These are phyloP conservation scores for Spatulosminthurus flaviceps DNA, from an alignment of 2,888 invertebrate species.

Conservation along the genomic window DNA sequence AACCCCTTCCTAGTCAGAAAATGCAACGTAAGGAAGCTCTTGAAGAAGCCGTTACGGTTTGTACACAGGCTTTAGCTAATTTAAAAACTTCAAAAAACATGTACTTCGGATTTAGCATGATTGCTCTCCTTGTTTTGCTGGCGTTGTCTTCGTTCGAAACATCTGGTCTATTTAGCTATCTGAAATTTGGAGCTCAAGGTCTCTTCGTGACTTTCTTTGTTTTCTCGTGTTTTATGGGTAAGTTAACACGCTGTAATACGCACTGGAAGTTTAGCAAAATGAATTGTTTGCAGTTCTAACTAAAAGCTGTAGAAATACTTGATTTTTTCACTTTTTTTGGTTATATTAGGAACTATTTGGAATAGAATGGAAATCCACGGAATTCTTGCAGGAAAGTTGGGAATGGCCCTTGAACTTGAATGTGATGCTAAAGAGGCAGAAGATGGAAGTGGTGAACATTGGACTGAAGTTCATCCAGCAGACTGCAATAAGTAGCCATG, in stretches of 20 bases:
- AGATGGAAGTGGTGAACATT: constrained; percentile 42
- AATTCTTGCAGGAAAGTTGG: constrained; percentile 77
- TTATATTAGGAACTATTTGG: constrained; percentile 80
- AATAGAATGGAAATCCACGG: constrained; percentile 82
- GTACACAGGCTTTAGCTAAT: constrained; percentile 70
- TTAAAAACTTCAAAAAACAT: constrained; percentile 66
- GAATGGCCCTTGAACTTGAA: constrained; percentile 72
- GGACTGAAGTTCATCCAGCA: constrained; percentile 49
- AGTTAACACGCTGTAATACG: too few relatives aligned
- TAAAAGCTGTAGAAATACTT: too few relatives aligned
- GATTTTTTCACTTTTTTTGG: too few relatives aligned
- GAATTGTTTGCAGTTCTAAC: too few relatives aligned
- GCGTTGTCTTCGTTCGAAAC: constrained; percentile 53
- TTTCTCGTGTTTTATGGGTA: constrained; percentile 70
- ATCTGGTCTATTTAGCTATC: constrained; percentile 49
- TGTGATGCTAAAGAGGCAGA: constrained; percentile 42
- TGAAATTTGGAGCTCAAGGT: constrained; percentile 51
- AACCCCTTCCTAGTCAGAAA: background rate
- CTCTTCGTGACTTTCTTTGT: constrained; percentile 56
- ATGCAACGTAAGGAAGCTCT: constrained; percentile 65
- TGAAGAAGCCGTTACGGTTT: constrained; percentile 72
- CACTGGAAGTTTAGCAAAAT: background rate
- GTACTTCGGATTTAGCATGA: constrained; percentile 56
- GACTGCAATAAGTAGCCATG: constrained; percentile 50
- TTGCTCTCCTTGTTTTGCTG: constrained; percentile 56